These are phyloP conservation scores for Sipha maydis DNA, from an alignment of 2,888 invertebrate species.

Conservation along the genomic window DNA sequence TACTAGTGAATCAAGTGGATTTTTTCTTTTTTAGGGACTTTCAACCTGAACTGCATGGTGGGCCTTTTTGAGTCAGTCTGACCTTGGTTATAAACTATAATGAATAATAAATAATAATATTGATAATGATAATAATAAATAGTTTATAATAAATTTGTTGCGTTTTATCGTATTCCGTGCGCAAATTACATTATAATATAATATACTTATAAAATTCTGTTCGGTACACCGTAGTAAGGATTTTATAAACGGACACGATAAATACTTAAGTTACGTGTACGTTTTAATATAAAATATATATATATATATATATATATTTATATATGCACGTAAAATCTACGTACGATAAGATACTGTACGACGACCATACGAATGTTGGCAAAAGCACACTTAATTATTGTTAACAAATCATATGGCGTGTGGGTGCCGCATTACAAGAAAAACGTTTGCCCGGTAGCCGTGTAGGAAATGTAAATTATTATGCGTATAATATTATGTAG, in stretches of 20 bases:
- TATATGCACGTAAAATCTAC: no score
- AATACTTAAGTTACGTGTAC: no score
- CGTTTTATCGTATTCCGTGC: slow-evolving; percentile 11
- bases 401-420: slow-evolving; percentile 35
- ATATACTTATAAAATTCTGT: background rate
- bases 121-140: background rate
- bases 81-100: no score
- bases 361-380: slow-evolving; percentile 22
- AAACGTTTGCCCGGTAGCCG: slow-evolving; percentile 42
- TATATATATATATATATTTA: no score
- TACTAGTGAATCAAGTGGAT: no score
- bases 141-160: slow-evolving; percentile 26
- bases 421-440: background rate
- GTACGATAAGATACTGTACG: slow-evolving; percentile 17
- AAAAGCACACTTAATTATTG: background rate
- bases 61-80: no score
- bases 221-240: background rate
- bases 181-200: background rate
- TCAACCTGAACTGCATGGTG: no score
- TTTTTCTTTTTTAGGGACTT: no score
- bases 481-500: background rate
- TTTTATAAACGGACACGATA: no score
- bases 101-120: no score
- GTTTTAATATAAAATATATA: no score
- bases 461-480: background rate